Percentiles rank a stretch among this genome's conserved stretches.
Conservation (phyloP, 2,797 vertebrate genomes). For the Danio jaintianensis region DNA sequence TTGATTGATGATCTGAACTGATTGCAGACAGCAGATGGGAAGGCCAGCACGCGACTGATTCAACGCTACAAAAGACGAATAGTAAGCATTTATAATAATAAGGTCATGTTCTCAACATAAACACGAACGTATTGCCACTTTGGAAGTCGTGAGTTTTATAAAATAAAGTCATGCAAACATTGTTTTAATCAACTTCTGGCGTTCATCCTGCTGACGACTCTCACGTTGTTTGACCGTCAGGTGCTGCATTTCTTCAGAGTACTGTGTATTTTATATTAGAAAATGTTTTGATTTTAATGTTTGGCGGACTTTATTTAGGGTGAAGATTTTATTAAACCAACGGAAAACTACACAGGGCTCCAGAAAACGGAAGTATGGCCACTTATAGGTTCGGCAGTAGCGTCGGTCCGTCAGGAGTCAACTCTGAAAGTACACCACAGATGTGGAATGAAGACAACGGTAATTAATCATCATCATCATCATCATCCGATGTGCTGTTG, state of each 20-base stretch:
- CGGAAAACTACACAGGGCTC: no score
- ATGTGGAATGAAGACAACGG: slow-evolving; percentile 26
- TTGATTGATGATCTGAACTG: neutral
- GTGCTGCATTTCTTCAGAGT: neutral
- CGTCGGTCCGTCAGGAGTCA: slow-evolving; percentile 13
- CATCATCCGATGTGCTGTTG: no score
- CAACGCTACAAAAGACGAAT: neutral
- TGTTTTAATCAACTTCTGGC: neutral
- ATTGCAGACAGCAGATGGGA: neutral
- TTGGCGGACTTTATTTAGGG: neutral
- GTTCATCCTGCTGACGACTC: neutral
- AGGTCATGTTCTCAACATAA: neutral
- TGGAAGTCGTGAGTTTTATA: neutral
- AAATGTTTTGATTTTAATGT: neutral
- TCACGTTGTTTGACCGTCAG: no score
- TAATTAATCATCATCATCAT: slow-evolving; percentile 5
- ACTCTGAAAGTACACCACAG: neutral
- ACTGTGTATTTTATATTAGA: no score
- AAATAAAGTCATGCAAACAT: neutral
- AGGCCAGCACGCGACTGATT: neutral
- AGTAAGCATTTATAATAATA: neutral
- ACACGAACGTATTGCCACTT: neutral
- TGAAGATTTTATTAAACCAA: neutral
- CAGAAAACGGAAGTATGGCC: slow-evolving; percentile 28
- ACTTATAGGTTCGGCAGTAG: slow-evolving; percentile 39